Evolutionary conservation across 2,113 vertebrate species (phyloP).

Genomic region (Puntigrus tetrazona): DNA sequence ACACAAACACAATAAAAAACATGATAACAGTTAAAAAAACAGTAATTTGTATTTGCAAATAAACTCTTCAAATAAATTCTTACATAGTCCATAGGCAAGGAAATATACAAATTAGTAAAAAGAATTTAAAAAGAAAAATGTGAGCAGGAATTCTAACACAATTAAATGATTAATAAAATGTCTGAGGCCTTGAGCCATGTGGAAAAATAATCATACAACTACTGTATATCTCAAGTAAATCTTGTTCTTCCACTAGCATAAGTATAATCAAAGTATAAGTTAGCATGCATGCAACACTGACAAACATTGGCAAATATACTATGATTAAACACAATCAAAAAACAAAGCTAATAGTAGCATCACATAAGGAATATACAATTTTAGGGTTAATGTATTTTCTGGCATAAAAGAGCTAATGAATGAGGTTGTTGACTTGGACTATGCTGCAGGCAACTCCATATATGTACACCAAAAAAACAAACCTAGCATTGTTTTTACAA

Average conservation of each 20-base stretch:
- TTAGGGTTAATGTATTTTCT: background rate
- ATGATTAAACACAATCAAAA: background rate
- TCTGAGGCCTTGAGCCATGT: background rate
- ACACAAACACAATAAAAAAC: too few relatives aligned
- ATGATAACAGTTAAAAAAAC: too few relatives aligned
- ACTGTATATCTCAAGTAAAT: background rate
- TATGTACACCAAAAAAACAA: background rate
- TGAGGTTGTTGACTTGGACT: background rate
- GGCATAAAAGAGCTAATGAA: background rate
- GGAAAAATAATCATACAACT: background rate
- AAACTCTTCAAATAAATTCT: too few relatives aligned
- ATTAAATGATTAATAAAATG: conserved; percentile 6
- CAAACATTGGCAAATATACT: background rate
- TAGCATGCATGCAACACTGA: background rate
- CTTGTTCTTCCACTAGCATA: background rate
- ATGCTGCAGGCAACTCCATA: background rate
- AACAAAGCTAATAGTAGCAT: background rate
- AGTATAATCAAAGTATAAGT: background rate
- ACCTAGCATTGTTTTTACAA: background rate
- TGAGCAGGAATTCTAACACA: conserved; percentile 1
- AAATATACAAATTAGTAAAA: background rate
- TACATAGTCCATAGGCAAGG: background rate
- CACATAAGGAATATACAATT: background rate
- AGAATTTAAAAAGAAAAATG: background rate
- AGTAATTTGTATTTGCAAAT: too few relatives aligned